Evolutionary conservation across 2,113 vertebrate species (phyloP).

Genomic region (Clupea harengus): DNA sequence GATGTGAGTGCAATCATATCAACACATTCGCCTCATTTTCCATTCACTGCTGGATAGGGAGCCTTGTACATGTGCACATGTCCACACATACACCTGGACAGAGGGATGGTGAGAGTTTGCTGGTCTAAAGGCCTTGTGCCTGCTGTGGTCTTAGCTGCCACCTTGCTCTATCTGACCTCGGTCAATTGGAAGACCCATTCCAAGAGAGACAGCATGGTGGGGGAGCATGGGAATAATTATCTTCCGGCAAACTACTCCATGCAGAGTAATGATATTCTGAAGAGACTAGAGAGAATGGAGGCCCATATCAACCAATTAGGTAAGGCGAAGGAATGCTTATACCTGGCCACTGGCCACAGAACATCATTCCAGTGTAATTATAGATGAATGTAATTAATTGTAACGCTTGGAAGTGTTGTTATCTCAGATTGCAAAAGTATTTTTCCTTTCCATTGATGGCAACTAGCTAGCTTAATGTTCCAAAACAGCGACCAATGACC

Average conservation of each 20-base stretch:
- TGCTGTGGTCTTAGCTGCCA: neutral
- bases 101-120: constrained; percentile 47
- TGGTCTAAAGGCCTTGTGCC: constrained; percentile 31
- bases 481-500: too few species aligned
- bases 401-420: neutral
- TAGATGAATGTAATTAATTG: constrained; percentile 16
- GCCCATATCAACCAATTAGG: constrained; percentile 49
- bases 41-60: neutral
- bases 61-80: neutral
- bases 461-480: too few species aligned
- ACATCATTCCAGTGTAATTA: neutral
- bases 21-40: neutral
- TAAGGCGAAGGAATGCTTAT: constrained; percentile 37
- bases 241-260: constrained; percentile 47
- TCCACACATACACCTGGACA: neutral
- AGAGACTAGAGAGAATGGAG: constrained; percentile 58
- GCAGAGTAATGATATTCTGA: constrained; percentile 39
- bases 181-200: constrained; percentile 45
- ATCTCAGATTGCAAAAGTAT: too few species aligned
- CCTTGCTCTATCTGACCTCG: constrained; percentile 50
- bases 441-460: too few species aligned
- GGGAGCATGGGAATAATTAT: neutral
- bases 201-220: constrained; percentile 45
- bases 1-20: too few species aligned
- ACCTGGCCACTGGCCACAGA: neutral